These are phyloP conservation scores for Papilio glaucus DNA, from an alignment of 1,140 invertebrate species.

Conservation along the genomic window DNA sequence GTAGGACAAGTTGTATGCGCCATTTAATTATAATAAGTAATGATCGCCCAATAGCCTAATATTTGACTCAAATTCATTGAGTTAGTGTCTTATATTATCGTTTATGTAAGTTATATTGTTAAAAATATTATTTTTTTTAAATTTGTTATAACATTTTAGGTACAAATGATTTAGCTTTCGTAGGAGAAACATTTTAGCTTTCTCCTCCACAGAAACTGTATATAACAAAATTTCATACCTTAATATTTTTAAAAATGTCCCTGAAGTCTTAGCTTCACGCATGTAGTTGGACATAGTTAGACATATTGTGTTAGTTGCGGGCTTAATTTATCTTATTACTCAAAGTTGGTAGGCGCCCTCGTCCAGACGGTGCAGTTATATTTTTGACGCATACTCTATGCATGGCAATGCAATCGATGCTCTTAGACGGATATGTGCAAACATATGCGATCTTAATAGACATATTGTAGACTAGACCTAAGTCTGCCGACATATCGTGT, in stretches of 20 bases:
- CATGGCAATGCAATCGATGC: slow-evolving; percentile 24
- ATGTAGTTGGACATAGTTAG: neutral
- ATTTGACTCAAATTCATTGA: too few relatives aligned
- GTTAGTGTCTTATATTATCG: too few relatives aligned
- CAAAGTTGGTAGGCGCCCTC: slow-evolving; percentile 33
- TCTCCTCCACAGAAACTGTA: too few relatives aligned
- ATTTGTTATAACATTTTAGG: too few relatives aligned
- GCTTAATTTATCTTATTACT: slow-evolving; percentile 38
- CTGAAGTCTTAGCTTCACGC: neutral
- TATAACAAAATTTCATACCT: too few relatives aligned
- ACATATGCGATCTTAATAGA: neutral
- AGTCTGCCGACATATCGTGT: neutral
- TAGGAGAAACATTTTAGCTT: too few relatives aligned
- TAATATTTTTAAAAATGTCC: neutral
- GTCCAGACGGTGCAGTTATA: slow-evolving; percentile 32
- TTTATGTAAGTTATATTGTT: too few relatives aligned
- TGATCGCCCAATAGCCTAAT: too few relatives aligned
- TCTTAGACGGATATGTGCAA: slow-evolving; percentile 28
- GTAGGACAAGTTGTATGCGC: slow-evolving; percentile 27
- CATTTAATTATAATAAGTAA: too few relatives aligned
- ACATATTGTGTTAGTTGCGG: slow-evolving; percentile 31
- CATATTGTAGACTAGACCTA: neutral
- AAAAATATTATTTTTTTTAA: too few relatives aligned
- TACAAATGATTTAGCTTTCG: too few relatives aligned
- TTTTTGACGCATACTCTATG: slow-evolving; percentile 38